phyloP scores from a whole-genome alignment of 1,140 invertebrate genomes.

The Andricus grossulariae region DNA sequence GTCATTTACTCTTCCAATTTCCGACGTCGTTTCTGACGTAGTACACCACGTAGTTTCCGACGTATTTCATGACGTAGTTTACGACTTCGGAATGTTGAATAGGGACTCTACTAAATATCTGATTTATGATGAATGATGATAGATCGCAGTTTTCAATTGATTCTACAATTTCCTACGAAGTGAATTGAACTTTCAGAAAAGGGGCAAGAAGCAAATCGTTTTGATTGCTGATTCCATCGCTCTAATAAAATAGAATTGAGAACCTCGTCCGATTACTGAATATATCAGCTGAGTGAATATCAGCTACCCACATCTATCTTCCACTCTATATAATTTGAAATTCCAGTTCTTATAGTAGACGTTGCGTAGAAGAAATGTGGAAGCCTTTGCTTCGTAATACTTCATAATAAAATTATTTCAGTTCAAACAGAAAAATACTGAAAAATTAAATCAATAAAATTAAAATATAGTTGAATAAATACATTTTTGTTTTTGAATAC shows the following conservation, averaged over 20 bases:
- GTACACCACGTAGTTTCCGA: no score
- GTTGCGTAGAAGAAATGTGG: constrained; percentile 4
- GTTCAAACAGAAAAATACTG: no score
- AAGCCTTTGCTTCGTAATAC: background rate
- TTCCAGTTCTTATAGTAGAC: constrained; percentile 11
- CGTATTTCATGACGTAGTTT: no score
- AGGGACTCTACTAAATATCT: background rate
- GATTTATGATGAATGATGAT: background rate
- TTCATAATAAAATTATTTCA: no score
- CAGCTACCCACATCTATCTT: constrained; percentile 28
- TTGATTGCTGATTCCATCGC: constrained; percentile 27
- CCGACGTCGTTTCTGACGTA: no score
- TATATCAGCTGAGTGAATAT: constrained; percentile 12
- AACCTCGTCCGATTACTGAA: constrained; percentile 4
- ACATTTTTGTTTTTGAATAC: no score
- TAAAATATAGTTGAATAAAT: no score
- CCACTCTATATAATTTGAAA: constrained; percentile 14
- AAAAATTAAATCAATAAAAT: no score
- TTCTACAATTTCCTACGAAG: constrained; percentile 7
- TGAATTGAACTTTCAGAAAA: constrained; percentile 4
- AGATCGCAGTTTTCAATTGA: constrained; percentile 6
- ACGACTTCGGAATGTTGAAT: no score
- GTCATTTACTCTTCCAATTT: no score
- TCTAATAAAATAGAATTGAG: constrained; percentile 29
- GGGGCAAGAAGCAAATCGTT: constrained; percentile 20